These are phyloP conservation scores for Leptothorax acervorum DNA, from an alignment of 2,888 invertebrate species.

Conservation along the genomic window DNA sequence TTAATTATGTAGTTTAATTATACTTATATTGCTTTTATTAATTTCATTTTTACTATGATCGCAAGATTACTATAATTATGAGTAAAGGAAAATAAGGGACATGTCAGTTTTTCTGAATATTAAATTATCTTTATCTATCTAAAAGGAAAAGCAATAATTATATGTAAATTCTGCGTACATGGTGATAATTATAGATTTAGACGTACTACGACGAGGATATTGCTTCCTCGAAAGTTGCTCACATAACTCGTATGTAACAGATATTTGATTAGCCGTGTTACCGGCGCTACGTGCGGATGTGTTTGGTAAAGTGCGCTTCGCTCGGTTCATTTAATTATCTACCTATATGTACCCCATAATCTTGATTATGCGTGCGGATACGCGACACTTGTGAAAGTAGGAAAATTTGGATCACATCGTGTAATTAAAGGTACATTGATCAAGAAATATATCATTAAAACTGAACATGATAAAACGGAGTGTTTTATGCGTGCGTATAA, in stretches of 20 bases:
- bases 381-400: constrained; percentile 27
- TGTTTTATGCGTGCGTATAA: neutral
- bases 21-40: neutral
- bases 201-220: constrained; percentile 22
- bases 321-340: constrained; percentile 50
- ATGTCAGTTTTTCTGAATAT: constrained; percentile 3
- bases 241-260: constrained; percentile 57
- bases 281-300: constrained; percentile 26
- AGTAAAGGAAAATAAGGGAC: neutral
- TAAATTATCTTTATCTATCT: neutral
- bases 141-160: neutral
- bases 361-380: constrained; percentile 31
- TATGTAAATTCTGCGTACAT: neutral
- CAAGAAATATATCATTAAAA: neutral
- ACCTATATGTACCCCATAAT: constrained; percentile 13
- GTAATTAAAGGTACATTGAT: neutral
- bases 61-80: neutral
- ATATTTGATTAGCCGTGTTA: constrained; percentile 58
- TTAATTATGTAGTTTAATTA: neutral
- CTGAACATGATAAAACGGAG: neutral
- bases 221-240: constrained; percentile 54
- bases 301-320: constrained; percentile 39
- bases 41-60: neutral
- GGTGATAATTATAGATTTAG: constrained; percentile 1
- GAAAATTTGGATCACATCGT: constrained; percentile 4